Conservation (phyloP, 2,888 invertebrate species). For the Tipula confusa region DNA sequence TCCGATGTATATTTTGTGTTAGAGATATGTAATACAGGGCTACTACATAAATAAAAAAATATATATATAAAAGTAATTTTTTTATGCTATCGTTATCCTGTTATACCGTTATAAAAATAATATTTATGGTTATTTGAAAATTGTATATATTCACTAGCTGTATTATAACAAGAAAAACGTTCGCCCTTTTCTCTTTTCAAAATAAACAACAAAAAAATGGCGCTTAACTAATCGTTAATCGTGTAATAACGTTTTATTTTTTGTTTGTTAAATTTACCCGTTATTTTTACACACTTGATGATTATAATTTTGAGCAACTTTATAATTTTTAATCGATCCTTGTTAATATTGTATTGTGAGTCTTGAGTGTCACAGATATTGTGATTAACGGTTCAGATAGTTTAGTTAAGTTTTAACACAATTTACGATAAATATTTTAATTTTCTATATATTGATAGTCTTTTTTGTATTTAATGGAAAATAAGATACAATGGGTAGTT, state of each 20-base stretch:
- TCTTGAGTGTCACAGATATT: no score
- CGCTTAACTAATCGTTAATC: neutral
- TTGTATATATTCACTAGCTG: no score
- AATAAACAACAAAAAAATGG: constrained; percentile 21
- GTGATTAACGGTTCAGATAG: no score
- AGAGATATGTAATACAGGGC: neutral
- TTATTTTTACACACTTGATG: neutral
- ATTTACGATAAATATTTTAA: no score
- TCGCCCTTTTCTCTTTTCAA: neutral
- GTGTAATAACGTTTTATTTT: neutral
- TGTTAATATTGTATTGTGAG: no score
- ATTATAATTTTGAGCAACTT: neutral
- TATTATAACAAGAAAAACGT: neutral
- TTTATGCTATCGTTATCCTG: neutral
- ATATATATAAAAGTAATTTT: neutral
- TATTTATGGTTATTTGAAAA: neutral
- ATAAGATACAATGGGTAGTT: no score
- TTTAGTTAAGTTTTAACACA: no score
- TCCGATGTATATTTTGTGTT: neutral
- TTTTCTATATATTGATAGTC: no score
- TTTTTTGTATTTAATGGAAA: no score
- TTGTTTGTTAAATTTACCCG: neutral
- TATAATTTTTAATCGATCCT: no score
- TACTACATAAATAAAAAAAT: neutral
- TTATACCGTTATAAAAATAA: neutral